Base-by-base conservation (phyloP, 1,140 invertebrate species). In the Apocrypta bakeri region DNA sequence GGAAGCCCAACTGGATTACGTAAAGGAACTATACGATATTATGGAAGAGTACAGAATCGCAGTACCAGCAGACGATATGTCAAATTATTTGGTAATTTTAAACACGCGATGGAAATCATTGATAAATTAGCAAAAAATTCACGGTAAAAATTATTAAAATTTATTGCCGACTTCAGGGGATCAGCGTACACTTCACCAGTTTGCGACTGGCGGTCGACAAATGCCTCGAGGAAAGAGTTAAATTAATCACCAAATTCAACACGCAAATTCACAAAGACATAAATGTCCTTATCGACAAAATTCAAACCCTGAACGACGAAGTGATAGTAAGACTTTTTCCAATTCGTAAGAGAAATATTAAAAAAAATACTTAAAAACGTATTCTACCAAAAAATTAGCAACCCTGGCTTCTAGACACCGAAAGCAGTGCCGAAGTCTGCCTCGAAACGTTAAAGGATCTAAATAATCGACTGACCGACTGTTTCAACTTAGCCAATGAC, bases 21-120 rank as follows among this genome's bases (percentile, higher is more conserved):
- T 95, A 1, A 95, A 95, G 87, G 95, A 96, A 84, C 89, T 96
- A 75, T 95, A 96, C 87, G 93, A 95, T 69, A 93, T 96, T 8
- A 95, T 95, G 84, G 95, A 96, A 80, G 94, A 95, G 85, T 96
- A 94, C 88, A 84, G 90, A n/a, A 95, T 96, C 78, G 90, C 92
- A 0, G 93, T 94, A 56, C 92, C 94, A n/a, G 90, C 93, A 7
- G 93, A 95, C 66, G 94, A 95, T 84, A 93, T 93, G 84, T 93
- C 93, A 40, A 93, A 94, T 74, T 95, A 94, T 87, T 91, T 94
- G 92, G 94, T 93, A 88, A 48, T 48, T 17, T 42, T 4, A 48
- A 11, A 17, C 42, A 1, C 14, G n/a, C n/a, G n/a, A n/a, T n/a
- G n/a, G n/a, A n/a, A n/a, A n/a, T n/a, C 14, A 2, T 48, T 48